These are phyloP conservation scores for Channallabes apus DNA, from an alignment of 2,797 vertebrate genomes.

Conservation along the genomic window DNA sequence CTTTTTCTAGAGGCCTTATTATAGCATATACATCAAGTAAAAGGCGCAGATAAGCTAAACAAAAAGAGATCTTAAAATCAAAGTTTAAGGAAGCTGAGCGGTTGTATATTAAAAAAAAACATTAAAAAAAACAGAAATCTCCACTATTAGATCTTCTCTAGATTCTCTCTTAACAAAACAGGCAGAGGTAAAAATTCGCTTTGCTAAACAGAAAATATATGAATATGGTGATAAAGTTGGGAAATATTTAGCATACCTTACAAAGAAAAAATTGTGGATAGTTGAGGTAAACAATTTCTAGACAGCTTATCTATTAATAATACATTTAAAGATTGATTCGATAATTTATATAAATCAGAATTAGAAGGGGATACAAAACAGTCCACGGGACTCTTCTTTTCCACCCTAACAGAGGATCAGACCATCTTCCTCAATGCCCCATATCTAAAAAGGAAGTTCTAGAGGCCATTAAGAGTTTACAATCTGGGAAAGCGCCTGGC, in stretches of 20 bases:
- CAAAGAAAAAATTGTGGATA: neutral
- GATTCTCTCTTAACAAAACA: too few relatives aligned
- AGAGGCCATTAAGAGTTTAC: neutral
- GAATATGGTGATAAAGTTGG: neutral
- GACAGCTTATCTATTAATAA: too few relatives aligned
- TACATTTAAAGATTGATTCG: too few relatives aligned
- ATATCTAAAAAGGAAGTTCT: neutral
- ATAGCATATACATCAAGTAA: too few relatives aligned
- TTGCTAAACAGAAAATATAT: neutral
- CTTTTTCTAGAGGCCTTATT: slow-evolving; percentile 11
- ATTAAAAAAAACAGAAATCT: too few relatives aligned
- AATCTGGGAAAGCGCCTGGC: neutral
- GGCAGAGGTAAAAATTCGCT: too few relatives aligned
- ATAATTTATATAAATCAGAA: too few relatives aligned
- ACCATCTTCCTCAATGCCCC: neutral
- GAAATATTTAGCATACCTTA: neutral
- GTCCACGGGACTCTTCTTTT: neutral
- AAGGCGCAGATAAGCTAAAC: too few relatives aligned
- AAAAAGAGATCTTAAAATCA: too few relatives aligned
- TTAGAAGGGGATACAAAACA: too few relatives aligned
- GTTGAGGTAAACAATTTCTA: too few relatives aligned
- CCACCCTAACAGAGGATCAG: neutral
- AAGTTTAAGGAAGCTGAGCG: neutral
- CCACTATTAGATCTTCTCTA: too few relatives aligned
- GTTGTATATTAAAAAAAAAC: neutral